phyloP scores from a whole-genome alignment of 35 echinoderm and acorn worm species.

The Hemicentrotus pulcherrimus region DNA sequence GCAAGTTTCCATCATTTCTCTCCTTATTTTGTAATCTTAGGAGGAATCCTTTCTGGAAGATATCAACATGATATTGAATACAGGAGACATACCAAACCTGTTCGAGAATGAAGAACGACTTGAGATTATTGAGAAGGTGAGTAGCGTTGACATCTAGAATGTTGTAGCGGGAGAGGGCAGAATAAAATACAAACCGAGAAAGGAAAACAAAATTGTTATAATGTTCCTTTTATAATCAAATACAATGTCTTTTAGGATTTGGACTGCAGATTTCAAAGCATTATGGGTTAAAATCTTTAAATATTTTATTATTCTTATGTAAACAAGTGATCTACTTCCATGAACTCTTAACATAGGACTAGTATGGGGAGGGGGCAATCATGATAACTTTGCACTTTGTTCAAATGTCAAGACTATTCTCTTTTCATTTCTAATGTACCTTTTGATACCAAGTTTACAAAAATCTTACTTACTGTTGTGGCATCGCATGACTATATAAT shows the following conservation, averaged over 20 bases:
- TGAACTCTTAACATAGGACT: neutral
- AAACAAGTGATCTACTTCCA: neutral
- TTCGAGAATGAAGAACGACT: slow-evolving; percentile 98
- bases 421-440: too few species aligned
- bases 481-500: neutral
- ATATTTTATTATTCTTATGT: neutral
- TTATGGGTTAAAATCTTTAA: neutral
- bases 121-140: slow-evolving; percentile 98
- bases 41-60: slow-evolving; percentile 97
- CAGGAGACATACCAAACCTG: slow-evolving; percentile 95
- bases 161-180: neutral
- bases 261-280: too few species aligned
- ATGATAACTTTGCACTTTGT: too few species aligned
- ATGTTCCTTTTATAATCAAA: neutral
- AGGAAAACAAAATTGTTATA: too few species aligned
- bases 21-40: slow-evolving; percentile 32
- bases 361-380: too few species aligned
- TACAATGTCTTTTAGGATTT: neutral
- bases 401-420: too few species aligned
- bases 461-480: neutral
- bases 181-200: too few species aligned
- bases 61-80: slow-evolving; percentile 97
- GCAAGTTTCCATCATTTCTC: neutral
- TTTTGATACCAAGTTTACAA: neutral
- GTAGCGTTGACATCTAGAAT: neutral